Evolutionary conservation across 2,797 vertebrate species (phyloP).

Genomic region (Arctocebus calabarensis): DNA sequence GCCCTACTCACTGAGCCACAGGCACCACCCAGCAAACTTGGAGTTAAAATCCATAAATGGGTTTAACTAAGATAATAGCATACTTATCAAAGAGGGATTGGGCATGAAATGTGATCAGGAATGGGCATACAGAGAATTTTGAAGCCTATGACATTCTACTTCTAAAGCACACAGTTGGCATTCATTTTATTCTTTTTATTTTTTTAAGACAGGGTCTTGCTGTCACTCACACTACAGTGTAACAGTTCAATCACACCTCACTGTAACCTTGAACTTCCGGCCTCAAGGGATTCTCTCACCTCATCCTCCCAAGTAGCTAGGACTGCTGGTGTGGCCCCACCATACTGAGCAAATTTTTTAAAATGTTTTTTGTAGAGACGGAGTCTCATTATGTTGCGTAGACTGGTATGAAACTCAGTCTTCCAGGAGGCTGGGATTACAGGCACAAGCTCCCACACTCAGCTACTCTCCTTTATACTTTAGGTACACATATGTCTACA

Average conservation of each 20-base stretch:
- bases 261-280: too few species aligned
- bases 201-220: too few species aligned
- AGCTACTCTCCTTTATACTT: not conserved
- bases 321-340: not conserved
- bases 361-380: not conserved
- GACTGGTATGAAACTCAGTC: too few species aligned
- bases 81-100: not conserved
- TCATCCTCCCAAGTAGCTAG: too few species aligned
- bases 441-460: not conserved
- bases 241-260: too few species aligned
- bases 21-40: not conserved
- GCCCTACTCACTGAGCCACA: too few species aligned
- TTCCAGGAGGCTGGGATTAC: not conserved
- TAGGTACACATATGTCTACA: not conserved
- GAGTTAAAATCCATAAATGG: conserved; percentile 19
- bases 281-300: too few species aligned
- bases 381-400: too few species aligned
- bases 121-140: not conserved
- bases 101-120: not conserved
- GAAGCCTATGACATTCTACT: conserved; percentile 10
- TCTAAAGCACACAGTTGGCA: not conserved
- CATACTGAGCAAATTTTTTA: not conserved
- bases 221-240: too few species aligned
- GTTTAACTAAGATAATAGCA: not conserved
- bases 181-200: not conserved